Conservation (phyloP, 2,797 vertebrate species). For the Catharus ustulatus region DNA sequence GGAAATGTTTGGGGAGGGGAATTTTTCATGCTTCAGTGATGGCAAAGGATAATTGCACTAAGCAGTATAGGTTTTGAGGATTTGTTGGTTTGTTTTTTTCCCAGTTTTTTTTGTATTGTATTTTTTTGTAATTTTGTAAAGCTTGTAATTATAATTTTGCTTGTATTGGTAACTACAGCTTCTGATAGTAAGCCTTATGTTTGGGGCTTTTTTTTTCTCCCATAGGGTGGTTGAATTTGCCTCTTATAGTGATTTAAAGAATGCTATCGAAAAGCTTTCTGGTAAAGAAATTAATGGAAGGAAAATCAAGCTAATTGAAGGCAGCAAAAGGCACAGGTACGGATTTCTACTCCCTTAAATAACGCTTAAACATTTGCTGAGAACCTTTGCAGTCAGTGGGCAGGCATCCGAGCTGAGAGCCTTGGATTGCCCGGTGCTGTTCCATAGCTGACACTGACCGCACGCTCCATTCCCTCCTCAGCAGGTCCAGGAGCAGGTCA, state of each 20-base stretch:
- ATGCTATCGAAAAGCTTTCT: constrained; percentile 95
- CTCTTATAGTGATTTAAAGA: constrained; percentile 95
- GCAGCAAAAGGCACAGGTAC: constrained; percentile 88
- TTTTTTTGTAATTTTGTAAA: no score
- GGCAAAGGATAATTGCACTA: background rate
- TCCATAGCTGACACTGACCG: rapidly evolving
- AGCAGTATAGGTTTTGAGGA: background rate
- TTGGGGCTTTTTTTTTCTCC: background rate
- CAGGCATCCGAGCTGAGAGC: rapidly evolving
- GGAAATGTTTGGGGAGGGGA: background rate
- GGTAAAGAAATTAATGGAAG: constrained; percentile 98
- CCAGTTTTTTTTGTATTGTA: no score
- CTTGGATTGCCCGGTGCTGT: rapidly evolving
- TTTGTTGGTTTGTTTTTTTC: background rate
- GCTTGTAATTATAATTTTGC: background rate
- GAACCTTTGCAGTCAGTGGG: rapidly evolving
- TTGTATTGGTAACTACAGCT: background rate
- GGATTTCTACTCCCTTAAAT: background rate
- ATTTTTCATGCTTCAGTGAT: background rate
- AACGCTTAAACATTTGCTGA: rapidly evolving
- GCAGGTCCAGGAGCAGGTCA: constrained; percentile 85
- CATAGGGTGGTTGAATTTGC: constrained; percentile 94
- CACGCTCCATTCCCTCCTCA: background rate
- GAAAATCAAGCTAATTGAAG: constrained; percentile 96
- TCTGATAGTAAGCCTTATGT: background rate